Base-by-base conservation (phyloP, 2,113 vertebrate species). In the Albula goreensis region DNA sequence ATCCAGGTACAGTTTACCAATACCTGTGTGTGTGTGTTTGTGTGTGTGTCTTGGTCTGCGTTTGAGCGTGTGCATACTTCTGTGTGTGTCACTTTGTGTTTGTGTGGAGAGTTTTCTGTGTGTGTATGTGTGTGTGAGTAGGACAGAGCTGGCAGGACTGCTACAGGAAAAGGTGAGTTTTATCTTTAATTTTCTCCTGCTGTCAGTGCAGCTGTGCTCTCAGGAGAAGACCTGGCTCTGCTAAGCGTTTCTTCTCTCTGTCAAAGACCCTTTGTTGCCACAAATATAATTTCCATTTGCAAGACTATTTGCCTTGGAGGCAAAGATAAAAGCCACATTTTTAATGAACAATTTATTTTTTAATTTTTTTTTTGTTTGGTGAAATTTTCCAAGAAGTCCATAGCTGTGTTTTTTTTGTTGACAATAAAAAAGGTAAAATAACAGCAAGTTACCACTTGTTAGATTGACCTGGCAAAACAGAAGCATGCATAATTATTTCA, bases 1-100 rank as follows among this genome's bases (percentile, higher is more conserved):
- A 99, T 99, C 93, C 98, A 99, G 97, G 98, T 99, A 95, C 80
- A 87, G 31, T 56, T 9, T 12, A 6, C 53, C 12, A 56, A 6
- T 12, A 56, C 13, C 82, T 84, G 17, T 53, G 0, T 0, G 60
- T 87, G 84, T 86, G 4, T 86, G 52, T 86, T 78, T 79, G 10
- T 56, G 13, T 51, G 13, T 83, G 49, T 74, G 9, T 77, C 7
- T 51, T 15, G 25, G 7, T 84, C 1, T 81, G 49, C 66, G 19
- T 48, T 15, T 19, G 4, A 51, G 22, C 41, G 17, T 57, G 19
- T 51, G n/a, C 60, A 9, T 70, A 15, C 82, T 48, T 41, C 22
- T 83, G 41, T 56, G 80, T 86, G n/a, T 22, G 19, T 4, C 5
- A 22, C 82, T 83, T 13, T 57, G 0, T 0, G 70, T 87, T 83